A percentile compares a stretch with the other conserved stretches of the same genome.
These are phyloP conservation scores for Leptothorax acervorum DNA, from an alignment of 2,888 invertebrate genomes.

Conservation along the genomic window DNA sequence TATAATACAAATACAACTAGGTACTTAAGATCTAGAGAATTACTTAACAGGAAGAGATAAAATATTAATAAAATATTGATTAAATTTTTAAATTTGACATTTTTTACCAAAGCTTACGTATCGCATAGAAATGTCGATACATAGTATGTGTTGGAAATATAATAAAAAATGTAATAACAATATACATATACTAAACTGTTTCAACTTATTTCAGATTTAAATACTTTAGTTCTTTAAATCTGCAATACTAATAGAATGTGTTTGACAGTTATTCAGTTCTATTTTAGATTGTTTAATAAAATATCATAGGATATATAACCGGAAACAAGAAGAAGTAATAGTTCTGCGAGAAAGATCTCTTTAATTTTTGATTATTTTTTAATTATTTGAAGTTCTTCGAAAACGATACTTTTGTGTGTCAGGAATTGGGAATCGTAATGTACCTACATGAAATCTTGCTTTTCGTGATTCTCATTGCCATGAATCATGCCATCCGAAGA, in stretches of 20 bases:
- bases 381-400: neutral
- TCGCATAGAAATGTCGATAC: neutral
- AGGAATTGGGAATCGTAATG: neutral
- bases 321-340: neutral
- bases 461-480: neutral
- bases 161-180: neutral
- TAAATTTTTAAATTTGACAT: neutral
- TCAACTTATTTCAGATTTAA: neutral
- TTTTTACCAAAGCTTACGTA: neutral
- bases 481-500: neutral
- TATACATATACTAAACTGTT: neutral
- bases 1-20: neutral
- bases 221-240: neutral
- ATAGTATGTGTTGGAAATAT: neutral
- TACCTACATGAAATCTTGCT: slow-evolving; percentile 28
- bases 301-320: neutral
- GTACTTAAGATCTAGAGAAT: neutral
- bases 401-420: neutral
- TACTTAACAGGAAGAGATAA: neutral
- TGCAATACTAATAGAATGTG: neutral
- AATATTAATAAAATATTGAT: neutral
- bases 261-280: neutral
- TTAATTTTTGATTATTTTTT: neutral
- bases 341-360: neutral
- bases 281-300: neutral